Evolutionary conservation across 2,797 vertebrate species (phyloP), one percentile per base, ranked within the genome.

Genomic region (Darevskia mixta): DNA sequence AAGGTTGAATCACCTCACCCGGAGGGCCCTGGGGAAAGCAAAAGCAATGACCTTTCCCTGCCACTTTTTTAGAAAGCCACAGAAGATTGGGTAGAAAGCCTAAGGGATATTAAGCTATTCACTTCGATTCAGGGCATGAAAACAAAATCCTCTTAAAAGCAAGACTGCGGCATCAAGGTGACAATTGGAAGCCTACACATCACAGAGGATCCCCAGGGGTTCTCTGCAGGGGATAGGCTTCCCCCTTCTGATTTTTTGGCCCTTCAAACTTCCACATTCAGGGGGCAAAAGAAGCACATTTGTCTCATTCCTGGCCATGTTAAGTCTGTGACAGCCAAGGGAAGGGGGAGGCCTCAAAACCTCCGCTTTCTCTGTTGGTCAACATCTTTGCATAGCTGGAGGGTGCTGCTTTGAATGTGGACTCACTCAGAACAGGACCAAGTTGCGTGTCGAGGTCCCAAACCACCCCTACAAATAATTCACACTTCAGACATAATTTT

Each of bases 1-100:
- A 96, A 0, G 98, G 99, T 94, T 99, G 98, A 93, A 99, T 98
- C 29, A 99, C 97, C 95, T 99, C 99, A 35, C 99, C 99, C 0
- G 98, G 99, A 61, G 98, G 98, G 71, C 99, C 99, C 99, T 99
- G 81, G 1, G 79, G 83, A 79, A 78, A 82, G 95, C 89, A 89
- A 8, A 87, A 71, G 0, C 7, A n/a, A 9, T 10, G 72, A 84
- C 29, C 73, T 89, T 83, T 69, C 41, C 3, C n/a, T 90, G 69
- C 10, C 38, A 92, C 85, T 67, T 73, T 86, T 75, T 35, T 35
- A 17, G 32, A 79, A 66, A 79, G 18, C 18, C 71, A 67, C 45
- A 29, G 3, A 69, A 84, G 55, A 0, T 6, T 82, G 45, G 10
- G 43, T 84, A 45, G 66, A 38, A n/a, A 81, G 18, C 4, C 27